Conservation (phyloP, 2,113 vertebrate species). For the Sinosuthora webbiana region DNA sequence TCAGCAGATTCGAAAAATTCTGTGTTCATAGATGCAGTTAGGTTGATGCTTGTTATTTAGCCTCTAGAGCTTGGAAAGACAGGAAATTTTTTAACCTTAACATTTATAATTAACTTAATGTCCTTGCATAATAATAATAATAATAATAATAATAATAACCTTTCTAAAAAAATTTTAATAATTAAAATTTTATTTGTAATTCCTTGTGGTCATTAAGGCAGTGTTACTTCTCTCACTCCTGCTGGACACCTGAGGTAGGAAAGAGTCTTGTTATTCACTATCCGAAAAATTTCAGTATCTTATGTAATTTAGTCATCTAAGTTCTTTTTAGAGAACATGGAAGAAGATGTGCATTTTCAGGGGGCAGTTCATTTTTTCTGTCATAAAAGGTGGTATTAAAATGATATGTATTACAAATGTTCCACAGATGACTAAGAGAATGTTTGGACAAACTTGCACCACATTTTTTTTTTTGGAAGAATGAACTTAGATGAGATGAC, state of each 20-base stretch:
- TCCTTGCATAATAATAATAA: neutral
- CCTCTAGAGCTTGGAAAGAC: neutral
- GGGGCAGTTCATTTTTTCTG: neutral
- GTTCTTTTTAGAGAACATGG: neutral
- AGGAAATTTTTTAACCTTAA: neutral
- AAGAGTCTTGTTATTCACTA: neutral
- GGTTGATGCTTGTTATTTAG: neutral
- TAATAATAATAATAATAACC: neutral
- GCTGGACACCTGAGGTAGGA: neutral
- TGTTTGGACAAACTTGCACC: neutral
- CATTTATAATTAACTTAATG: neutral
- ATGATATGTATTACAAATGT: neutral
- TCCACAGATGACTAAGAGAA: neutral
- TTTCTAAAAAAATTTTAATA: neutral
- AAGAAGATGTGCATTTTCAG: neutral
- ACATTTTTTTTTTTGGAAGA: neutral
- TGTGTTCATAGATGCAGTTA: neutral
- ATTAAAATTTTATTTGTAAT: neutral
- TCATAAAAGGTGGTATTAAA: neutral
- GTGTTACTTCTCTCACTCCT: neutral
- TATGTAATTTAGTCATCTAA: neutral
- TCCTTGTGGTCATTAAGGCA: neutral
- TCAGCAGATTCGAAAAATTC: neutral
- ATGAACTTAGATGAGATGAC: neutral
- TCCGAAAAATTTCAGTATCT: neutral